Evolutionary conservation across 2,797 vertebrate genomes (phyloP), one percentile per base, ranked within the genome.

Genomic region (Cheirogaleus major): DNA sequence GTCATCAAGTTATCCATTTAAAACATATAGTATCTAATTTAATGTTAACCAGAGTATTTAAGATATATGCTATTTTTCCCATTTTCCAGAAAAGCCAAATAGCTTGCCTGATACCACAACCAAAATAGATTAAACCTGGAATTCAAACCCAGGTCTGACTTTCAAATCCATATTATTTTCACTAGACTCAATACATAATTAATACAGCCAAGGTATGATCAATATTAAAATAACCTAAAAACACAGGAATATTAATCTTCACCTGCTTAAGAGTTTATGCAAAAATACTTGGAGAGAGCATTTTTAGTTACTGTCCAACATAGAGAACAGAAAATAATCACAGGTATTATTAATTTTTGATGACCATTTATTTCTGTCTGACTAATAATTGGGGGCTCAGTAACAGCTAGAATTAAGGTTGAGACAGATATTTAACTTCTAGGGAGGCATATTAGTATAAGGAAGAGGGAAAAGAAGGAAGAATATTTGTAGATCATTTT

Each of bases 401-500:
- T 87, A 55, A 94, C 17, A 92, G 45, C 30, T 88, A 87, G 45
- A 79, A 61, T 8, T 80, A 91, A 95, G n/a, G 48, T 5, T 63
- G 55, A 94, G 79, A 82, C 14, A 91, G 41, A 18, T 82, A 82
- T 52, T 94, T 79, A 85, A 86, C 41, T 69, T 75, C 55, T 52
- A 43, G 22, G 41, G 59, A 87, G 7, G 59, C 12, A 96, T 61
- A 61, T 67, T 96, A 84, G 75, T 80, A 35, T 91, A 91, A 85
- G 27, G 35, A 84, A 86, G 23, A 72, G 48, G 57, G 32, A 61
- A 79, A 70, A 38, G 41, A 89, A 83, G 2, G 72, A 89, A 72
- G 35, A 70, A 50, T 50, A 32, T 91, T 91, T 94, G 79, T 65
- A 96, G 59, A 95, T 89, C 14, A 90, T 78, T 90, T 86, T 59